phyloP scores from a whole-genome alignment of 2,113 vertebrate species.

The Tretioscincus oriximinensis region DNA sequence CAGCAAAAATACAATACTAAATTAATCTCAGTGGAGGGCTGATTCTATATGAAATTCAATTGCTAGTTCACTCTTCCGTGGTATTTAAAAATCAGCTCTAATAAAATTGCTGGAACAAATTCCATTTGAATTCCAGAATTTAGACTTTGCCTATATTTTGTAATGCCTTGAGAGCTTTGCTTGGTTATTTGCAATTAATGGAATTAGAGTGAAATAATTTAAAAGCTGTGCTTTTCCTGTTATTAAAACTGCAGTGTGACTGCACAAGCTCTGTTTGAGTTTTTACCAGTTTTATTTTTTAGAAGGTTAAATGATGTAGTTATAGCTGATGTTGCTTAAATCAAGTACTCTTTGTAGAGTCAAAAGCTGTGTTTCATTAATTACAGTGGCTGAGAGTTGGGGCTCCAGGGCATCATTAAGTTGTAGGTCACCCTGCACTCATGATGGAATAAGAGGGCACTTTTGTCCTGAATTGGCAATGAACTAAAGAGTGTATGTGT shows the following conservation, averaged over 20 bases:
- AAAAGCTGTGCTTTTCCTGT: background rate
- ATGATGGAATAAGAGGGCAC: background rate
- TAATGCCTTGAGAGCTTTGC: background rate
- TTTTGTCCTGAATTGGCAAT: no score
- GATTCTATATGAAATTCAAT: background rate
- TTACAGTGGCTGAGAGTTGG: background rate
- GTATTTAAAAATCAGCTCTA: background rate
- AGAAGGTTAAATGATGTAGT: background rate
- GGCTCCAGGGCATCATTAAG: background rate
- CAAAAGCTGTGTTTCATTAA: background rate
- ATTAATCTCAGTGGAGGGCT: no score
- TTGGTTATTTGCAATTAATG: background rate
- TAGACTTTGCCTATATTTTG: background rate
- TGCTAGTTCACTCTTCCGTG: background rate
- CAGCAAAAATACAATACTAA: no score
- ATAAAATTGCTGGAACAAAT: background rate
- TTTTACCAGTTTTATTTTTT: constrained; percentile 1
- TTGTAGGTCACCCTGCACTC: background rate
- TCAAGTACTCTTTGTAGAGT: background rate
- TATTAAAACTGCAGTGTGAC: background rate
- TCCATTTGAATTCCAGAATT: background rate
- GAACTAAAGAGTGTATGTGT: no score
- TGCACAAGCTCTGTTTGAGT: background rate
- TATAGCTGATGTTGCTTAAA: background rate
- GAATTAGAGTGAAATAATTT: background rate